phyloP scores from a whole-genome alignment of 2,888 invertebrate genomes.

The Linhomoeus sp. region DNA sequence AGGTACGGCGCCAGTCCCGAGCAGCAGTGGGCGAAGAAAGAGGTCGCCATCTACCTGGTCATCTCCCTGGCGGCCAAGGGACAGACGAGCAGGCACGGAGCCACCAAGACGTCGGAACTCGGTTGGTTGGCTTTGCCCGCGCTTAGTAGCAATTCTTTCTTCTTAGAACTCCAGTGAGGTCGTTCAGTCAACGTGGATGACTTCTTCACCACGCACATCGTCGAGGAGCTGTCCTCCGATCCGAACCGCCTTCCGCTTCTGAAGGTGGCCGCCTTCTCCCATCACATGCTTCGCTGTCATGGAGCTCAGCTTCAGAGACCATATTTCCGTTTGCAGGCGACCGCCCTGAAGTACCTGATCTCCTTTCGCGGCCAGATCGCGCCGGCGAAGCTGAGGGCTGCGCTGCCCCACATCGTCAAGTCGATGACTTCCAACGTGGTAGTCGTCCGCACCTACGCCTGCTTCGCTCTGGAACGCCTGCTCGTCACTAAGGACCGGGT shows the following conservation, averaged over 20 bases:
- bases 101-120: conserved; percentile 16
- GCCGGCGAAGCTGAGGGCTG: conserved; percentile 48
- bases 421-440: conserved; percentile 54
- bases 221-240: conserved; percentile 57
- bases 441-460: conserved; percentile 86
- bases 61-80: conserved; percentile 80
- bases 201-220: conserved; percentile 65
- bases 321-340: too few species aligned
- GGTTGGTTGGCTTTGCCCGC: neutral
- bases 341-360: conserved; percentile 86
- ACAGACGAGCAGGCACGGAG: conserved; percentile 47
- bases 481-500: conserved; percentile 44
- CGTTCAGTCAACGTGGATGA: conserved; percentile 54
- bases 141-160: conserved; percentile 1
- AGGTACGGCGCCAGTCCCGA: conserved; percentile 53
- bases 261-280: too few species aligned
- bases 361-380: conserved; percentile 78
- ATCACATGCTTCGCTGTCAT: too few species aligned
- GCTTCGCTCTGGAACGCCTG: conserved; percentile 70
- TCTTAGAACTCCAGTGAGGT: neutral
- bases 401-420: conserved; percentile 55
- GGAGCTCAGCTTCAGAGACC: too few species aligned
- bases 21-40: conserved; percentile 60
- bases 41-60: conserved; percentile 84
- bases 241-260: conserved; percentile 12